Base-by-base conservation (phyloP, 1,140 invertebrate species). In the Ditylenchus dipsaci region DNA sequence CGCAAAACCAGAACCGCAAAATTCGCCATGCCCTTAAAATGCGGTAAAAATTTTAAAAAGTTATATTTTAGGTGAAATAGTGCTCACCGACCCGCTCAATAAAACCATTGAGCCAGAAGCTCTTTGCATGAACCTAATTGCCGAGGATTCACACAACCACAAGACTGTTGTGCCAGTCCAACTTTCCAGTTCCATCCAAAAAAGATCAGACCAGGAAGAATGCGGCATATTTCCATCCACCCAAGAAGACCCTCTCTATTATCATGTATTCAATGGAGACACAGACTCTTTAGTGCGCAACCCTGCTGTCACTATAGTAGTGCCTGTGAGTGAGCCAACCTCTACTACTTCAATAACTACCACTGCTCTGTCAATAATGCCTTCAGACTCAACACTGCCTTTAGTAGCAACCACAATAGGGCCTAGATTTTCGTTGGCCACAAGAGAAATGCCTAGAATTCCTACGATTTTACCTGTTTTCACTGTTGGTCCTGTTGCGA, bases 11-110 rank as follows among this genome's bases (percentile, higher is more conserved):
- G n/a, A n/a, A n/a, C n/a, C n/a, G n/a, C n/a, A n/a, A n/a, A n/a
- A n/a, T n/a, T n/a, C n/a, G n/a, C n/a, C n/a, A n/a, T n/a, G n/a
- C n/a, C n/a, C n/a, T n/a, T n/a, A n/a, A n/a, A n/a, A n/a, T n/a
- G n/a, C n/a, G n/a, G n/a, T n/a, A n/a, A n/a, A n/a, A n/a, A n/a
- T 13, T 45, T 45, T 11, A 45, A 43, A 61, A 61, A 26, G 59
- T 43, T 21, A 7, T 19, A 26, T 61, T 61, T 61, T 27, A 61
- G 59, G 59, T 21, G 59, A 61, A 30, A 30, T 61, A 7, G 29
- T 61, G n/a, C 29, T 61, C 17, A 21, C 29, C n/a, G 38, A 61
- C 59, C 49, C 49, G 15, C 33, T 38, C 33, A 53, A 53, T 8
- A 19, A 26, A 21, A 26, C n/a, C 23, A 53, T 53, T 17, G n/a